Evolutionary conservation across 30 jellyfish, hydroid and myxozoan species (phyloP).

Genomic region (Turritopsis dohrnii): DNA sequence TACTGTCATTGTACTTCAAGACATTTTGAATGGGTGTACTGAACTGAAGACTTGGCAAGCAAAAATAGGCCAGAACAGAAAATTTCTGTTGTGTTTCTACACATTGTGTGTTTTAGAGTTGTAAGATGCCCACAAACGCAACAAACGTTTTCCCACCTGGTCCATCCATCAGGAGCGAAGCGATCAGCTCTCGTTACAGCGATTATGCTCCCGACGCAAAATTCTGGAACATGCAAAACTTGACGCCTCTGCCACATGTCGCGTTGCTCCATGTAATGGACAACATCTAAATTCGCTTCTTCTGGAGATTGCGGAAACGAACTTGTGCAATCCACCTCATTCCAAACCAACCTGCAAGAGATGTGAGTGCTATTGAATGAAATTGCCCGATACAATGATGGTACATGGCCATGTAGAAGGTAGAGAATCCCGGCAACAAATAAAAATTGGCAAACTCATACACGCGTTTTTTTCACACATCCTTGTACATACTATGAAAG

Average conservation of each 20-base stretch:
- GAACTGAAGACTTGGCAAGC: too few species aligned
- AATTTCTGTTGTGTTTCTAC: too few species aligned
- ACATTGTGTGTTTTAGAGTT: too few species aligned
- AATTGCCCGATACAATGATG: neutral
- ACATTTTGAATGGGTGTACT: too few species aligned
- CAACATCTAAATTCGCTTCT: constrained; percentile 70
- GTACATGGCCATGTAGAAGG: too few species aligned
- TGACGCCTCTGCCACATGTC: constrained; percentile 66
- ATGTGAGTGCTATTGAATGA: neutral
- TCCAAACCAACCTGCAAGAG: constrained; percentile 66
- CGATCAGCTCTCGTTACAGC: constrained; percentile 96
- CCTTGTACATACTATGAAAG: too few species aligned
- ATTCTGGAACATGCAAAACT: constrained; percentile 59
- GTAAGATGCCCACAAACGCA: too few species aligned
- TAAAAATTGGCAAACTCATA: too few species aligned
- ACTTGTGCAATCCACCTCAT: constrained; percentile 60
- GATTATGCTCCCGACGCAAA: constrained; percentile 89
- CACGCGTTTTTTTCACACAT: too few species aligned
- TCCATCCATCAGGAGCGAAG: constrained; percentile 87
- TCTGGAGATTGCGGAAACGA: constrained; percentile 82
- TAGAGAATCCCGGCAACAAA: too few species aligned
- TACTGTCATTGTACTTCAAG: neutral
- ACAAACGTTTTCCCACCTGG: constrained; percentile 44
- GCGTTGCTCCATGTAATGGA: constrained; percentile 60
- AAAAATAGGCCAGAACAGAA: too few species aligned